Base-by-base conservation (phyloP, 2,888 invertebrate species). In the Pterobdella sp. region DNA sequence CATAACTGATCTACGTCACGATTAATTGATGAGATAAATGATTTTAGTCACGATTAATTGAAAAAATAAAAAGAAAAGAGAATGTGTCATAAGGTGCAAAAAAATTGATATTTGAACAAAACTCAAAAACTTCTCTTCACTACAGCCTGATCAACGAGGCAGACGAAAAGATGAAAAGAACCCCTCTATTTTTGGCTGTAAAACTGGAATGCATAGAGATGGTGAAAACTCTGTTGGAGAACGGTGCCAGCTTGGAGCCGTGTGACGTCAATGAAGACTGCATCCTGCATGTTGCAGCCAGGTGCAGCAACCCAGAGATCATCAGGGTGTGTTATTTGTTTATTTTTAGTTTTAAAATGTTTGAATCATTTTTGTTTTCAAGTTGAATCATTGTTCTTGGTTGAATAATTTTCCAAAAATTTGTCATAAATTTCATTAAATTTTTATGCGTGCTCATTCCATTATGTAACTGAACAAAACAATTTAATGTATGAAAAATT, bases 141-240 rank as follows among this genome's bases (percentile, higher is more conserved):
- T 3, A 56, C n/a, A 56, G 60, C n/a, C 60, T 56, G 60, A n/a
- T 56, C 14, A 56, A 56, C 60, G n/a, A 56, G n/a, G 60, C 7
- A 26, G n/a, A 7, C 3, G n/a, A 56, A 3, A 26, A 56, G 3
- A 18, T 26, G 3, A 4, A 14, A 3, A 26, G 26, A n/a, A 56
- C 14, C 3, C n/a, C 60, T n/a, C 10, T 56, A 22, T 56, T 56
- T 26, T 4, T 56, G 14, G 60, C 60, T 4, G 60, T 56, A 3
- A 26, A 56, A n/a, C 7, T 4, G 10, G 60, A n/a, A 7, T 26
- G 26, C n/a, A 26, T 56, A 26, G 60, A 56, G 60, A 18, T 56
- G 60, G 4, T 56, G 60, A 56, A 56, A 26, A 26, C 26, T 22
- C 60, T 56, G 14, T 26, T 56, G 14, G 60, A 56, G 60, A 3